A percentile compares a stretch with the other conserved stretches of the same genome.
Evolutionary conservation across 2,113 vertebrate genomes (phyloP).

Genomic region (Neogobius melanostomus): DNA sequence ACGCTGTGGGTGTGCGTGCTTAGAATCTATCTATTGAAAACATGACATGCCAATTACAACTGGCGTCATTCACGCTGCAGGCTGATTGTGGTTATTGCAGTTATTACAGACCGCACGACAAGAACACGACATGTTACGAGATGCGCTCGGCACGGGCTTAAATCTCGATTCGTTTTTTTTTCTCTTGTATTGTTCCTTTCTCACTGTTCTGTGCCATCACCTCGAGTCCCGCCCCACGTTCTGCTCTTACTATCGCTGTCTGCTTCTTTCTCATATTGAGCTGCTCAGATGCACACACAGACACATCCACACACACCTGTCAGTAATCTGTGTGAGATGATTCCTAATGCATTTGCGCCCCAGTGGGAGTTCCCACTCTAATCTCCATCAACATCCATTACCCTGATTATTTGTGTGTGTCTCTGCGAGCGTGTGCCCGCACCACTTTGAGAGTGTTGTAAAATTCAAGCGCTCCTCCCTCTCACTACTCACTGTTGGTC

Average conservation of each 20-base stretch:
- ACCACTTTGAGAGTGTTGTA: slow-evolving; percentile 23
- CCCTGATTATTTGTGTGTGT: slow-evolving; percentile 67
- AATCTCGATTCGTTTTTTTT: slow-evolving; percentile 22
- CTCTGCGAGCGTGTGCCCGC: slow-evolving; percentile 22
- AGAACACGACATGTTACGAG: slow-evolving; percentile 40
- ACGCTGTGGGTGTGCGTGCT: slow-evolving; percentile 34
- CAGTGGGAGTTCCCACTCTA: slow-evolving; percentile 72
- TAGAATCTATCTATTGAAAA: slow-evolving; percentile 36
- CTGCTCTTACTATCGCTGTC: slow-evolving; percentile 42
- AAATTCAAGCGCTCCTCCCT: slow-evolving; percentile 29
- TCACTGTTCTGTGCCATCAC: slow-evolving; percentile 14
- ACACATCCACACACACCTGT: slow-evolving; percentile 60
- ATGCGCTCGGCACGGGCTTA: slow-evolving; percentile 36
- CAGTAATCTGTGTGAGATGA: slow-evolving; percentile 75
- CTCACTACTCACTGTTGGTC: slow-evolving; percentile 1
- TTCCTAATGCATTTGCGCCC: slow-evolving; percentile 72
- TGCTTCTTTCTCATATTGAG: slow-evolving; percentile 61
- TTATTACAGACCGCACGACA: slow-evolving; percentile 59
- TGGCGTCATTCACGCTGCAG: slow-evolving; percentile 50
- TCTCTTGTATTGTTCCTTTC: not conserved
- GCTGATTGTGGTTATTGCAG: slow-evolving; percentile 57
- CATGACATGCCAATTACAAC: slow-evolving; percentile 58
- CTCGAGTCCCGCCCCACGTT: not conserved
- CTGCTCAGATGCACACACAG: slow-evolving; percentile 40
- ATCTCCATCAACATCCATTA: slow-evolving; percentile 78